Evolutionary conservation across 2,113 vertebrate genomes (phyloP).

Genomic region (Clarias batrachus): DNA sequence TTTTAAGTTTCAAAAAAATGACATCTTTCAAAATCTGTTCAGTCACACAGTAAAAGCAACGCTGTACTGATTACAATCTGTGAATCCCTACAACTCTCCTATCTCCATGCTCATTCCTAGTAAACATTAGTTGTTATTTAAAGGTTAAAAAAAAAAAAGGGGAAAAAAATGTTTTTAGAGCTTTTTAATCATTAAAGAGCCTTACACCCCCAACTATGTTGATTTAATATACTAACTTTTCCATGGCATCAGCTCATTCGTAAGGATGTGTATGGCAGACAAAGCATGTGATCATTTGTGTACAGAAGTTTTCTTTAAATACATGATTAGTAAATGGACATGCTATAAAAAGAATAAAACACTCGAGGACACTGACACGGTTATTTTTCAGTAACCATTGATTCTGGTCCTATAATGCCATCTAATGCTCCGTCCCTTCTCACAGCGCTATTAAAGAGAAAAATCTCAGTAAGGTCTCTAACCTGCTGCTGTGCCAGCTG

Average conservation of each 20-base stretch:
- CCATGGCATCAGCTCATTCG: not conserved
- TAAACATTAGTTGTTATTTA: no score
- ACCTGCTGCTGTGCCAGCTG: slow-evolving; percentile 98
- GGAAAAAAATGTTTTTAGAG: no score
- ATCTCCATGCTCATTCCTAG: no score
- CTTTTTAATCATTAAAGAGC: not conserved
- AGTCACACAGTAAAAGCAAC: no score
- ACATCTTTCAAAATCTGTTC: no score
- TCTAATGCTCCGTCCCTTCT: not conserved
- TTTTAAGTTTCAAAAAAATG: no score
- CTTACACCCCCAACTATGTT: not conserved
- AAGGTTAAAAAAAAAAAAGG: no score
- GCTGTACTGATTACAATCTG: no score
- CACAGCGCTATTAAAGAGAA: not conserved
- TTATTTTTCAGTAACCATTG: not conserved
- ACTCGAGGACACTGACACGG: not conserved
- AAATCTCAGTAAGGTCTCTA: not conserved
- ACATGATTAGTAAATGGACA: not conserved
- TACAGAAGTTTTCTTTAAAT: not conserved
- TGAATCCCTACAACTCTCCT: no score
- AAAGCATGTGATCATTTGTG: not conserved
- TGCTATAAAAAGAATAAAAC: not conserved
- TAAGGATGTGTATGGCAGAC: not conserved
- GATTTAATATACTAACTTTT: not conserved
- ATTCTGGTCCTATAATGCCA: not conserved